Evolutionary conservation across 2,797 vertebrate genomes (phyloP).

Genomic region (Gambelia wislizenii): DNA sequence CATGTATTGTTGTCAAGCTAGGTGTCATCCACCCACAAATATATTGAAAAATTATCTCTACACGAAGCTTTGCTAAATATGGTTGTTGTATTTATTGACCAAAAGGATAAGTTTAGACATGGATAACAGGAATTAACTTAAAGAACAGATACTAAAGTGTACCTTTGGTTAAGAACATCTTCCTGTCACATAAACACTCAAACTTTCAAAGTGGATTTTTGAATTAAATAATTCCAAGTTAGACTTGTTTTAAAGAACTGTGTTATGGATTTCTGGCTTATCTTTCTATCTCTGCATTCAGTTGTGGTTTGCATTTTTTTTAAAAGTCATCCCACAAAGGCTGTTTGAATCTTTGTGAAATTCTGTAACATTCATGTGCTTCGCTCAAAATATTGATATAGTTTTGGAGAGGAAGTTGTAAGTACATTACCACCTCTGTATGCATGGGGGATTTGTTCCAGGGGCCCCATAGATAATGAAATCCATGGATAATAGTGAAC

Average conservation of each 20-base stretch:
- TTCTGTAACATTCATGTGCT: not conserved
- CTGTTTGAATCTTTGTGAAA: constrained; percentile 16
- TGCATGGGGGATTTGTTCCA: too few species aligned
- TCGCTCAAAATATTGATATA: constrained; percentile 21
- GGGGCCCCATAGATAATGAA: too few species aligned
- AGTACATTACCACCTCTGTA: too few species aligned
- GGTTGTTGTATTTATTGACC: too few species aligned
- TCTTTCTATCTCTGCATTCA: constrained; percentile 28
- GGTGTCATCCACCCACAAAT: too few species aligned
- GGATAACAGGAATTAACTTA: too few species aligned
- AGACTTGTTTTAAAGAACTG: not conserved
- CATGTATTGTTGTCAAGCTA: too few species aligned
- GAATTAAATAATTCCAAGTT: constrained; percentile 8
- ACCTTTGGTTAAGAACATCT: too few species aligned
- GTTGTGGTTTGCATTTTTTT: not conserved
- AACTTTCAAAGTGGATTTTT: not conserved
- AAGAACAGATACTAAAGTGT: too few species aligned
- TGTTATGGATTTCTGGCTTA: constrained; percentile 12
- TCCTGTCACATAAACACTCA: not conserved
- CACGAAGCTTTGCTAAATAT: too few species aligned
- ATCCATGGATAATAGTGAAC: too few species aligned
- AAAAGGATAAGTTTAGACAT: too few species aligned
- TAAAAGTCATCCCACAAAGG: not conserved
- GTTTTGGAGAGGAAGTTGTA: not conserved
- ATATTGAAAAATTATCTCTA: not conserved